These are phyloP conservation scores for Brachionus rotundiformis DNA, from an alignment of 1,140 invertebrate genomes.

Conservation along the genomic window DNA sequence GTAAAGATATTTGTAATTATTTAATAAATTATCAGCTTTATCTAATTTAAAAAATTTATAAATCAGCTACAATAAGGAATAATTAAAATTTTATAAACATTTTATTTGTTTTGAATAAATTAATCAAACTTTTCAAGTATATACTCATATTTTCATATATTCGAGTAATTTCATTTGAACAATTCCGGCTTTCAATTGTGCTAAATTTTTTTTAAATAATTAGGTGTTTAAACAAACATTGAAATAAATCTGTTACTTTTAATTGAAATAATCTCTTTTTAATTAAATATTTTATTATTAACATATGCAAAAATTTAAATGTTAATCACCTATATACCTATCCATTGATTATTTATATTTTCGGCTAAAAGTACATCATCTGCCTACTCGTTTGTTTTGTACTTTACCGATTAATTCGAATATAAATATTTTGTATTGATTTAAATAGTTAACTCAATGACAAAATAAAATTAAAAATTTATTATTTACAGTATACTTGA, in stretches of 20 bases:
- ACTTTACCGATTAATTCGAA: background rate
- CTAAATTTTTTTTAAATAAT: background rate
- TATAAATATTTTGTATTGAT: background rate
- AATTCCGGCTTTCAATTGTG: background rate
- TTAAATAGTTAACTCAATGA: too few relatives aligned
- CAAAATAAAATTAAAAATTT: too few relatives aligned
- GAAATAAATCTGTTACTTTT: background rate
- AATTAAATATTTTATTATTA: constrained; percentile 25
- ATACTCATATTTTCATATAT: background rate
- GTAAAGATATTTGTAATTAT: too few relatives aligned
- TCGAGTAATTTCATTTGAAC: background rate
- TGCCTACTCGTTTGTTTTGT: background rate
- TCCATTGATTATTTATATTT: background rate
- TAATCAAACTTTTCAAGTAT: background rate
- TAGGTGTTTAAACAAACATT: constrained; percentile 25
- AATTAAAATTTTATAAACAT: background rate
- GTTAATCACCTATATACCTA: background rate
- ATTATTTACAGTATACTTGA: background rate
- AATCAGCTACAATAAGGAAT: too few relatives aligned
- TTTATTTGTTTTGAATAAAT: background rate
- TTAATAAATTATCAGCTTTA: too few relatives aligned
- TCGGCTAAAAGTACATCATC: background rate
- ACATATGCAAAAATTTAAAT: constrained; percentile 29
- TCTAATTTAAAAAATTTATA: too few relatives aligned
- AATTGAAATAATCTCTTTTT: constrained; percentile 38